These are phyloP conservation scores for Microctonus brassicae DNA, from an alignment of 2,888 invertebrate genomes.

Conservation along the genomic window DNA sequence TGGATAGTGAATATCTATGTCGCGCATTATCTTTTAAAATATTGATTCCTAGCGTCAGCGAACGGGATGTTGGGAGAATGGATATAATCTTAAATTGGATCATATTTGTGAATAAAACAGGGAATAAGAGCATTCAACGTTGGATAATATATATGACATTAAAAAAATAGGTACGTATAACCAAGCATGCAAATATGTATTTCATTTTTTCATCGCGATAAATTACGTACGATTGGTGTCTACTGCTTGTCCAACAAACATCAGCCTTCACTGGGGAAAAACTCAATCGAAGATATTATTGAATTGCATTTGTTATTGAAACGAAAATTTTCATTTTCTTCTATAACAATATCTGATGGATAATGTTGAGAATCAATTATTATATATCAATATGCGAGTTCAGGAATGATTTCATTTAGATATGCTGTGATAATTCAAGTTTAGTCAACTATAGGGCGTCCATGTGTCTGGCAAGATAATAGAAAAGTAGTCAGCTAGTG, in stretches of 20 bases:
- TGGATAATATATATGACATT: slow-evolving; percentile 50
- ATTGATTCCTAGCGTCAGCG: slow-evolving; percentile 56
- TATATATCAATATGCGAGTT: background rate
- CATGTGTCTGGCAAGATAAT: slow-evolving; percentile 32
- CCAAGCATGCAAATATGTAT: slow-evolving; percentile 34
- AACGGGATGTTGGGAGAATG: slow-evolving; percentile 39
- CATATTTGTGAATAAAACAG: slow-evolving; percentile 37
- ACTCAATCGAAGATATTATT: slow-evolving; percentile 19
- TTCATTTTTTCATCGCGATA: slow-evolving; percentile 38
- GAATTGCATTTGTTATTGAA: slow-evolving; percentile 8
- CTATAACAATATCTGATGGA: background rate
- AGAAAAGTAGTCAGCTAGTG: slow-evolving; percentile 11
- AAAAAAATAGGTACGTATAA: slow-evolving; percentile 48
- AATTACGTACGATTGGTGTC: slow-evolving; percentile 28
- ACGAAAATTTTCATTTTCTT: background rate
- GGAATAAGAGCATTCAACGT: slow-evolving; percentile 45
- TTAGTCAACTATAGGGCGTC: slow-evolving; percentile 42
- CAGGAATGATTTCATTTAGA: background rate
- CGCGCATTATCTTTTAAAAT: slow-evolving; percentile 62
- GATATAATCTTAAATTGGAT: slow-evolving; percentile 44
- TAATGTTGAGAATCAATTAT: slow-evolving; percentile 21
- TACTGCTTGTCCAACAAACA: slow-evolving; percentile 45
- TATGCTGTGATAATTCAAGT: background rate
- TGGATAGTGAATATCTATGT: too few species aligned
- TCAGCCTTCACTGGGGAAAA: slow-evolving; percentile 37